Conservation (phyloP, 2,797 vertebrate genomes). For the Potorous gilbertii region DNA sequence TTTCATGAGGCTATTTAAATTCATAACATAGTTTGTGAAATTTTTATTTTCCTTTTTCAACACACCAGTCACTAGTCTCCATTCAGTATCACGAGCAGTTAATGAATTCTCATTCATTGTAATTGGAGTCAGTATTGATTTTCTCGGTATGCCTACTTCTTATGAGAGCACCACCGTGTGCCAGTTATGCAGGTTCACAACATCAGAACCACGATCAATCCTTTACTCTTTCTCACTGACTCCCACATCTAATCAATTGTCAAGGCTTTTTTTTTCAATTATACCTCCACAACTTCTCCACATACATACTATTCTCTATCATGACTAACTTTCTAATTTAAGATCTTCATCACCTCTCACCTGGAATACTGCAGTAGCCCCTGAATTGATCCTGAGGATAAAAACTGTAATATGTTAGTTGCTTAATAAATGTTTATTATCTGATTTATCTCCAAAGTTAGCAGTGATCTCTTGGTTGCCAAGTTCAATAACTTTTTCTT, state of each 20-base stretch:
- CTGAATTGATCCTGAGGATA: neutral
- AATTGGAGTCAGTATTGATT: neutral
- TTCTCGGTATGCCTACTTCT: neutral
- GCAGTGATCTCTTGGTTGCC: neutral
- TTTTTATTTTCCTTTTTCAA: neutral
- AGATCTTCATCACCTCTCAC: neutral
- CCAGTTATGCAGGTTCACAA: neutral
- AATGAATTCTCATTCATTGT: neutral
- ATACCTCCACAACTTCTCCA: neutral
- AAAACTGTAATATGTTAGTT: neutral
- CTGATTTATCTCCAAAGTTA: neutral
- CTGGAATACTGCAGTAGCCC: neutral
- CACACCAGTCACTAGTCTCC: neutral
- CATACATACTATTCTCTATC: neutral
- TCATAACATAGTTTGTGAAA: neutral
- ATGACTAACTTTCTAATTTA: neutral
- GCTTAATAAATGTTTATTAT: neutral
- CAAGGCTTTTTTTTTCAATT: neutral
- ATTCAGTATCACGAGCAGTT: neutral
- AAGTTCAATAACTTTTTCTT: neutral
- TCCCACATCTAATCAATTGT: neutral
- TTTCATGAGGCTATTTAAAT: neutral
- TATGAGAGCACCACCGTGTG: neutral
- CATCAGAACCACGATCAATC: neutral
- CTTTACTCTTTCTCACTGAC: neutral